phyloP scores from a whole-genome alignment of 2,888 invertebrate species.

The Orthosia cruda region DNA sequence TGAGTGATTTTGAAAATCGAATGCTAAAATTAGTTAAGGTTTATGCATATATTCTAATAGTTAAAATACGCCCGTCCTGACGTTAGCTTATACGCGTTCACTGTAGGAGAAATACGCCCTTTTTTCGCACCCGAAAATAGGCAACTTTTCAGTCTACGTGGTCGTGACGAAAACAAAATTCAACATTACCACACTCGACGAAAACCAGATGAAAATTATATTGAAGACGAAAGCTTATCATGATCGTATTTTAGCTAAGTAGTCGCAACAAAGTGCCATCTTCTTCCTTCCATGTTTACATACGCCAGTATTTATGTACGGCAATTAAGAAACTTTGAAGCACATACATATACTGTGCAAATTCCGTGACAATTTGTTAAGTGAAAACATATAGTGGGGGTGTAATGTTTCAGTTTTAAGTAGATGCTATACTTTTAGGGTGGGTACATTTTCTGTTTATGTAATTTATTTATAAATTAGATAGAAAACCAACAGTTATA shows the following conservation, averaged over 20 bases:
- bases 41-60: no score
- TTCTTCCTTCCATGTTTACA: constrained; percentile 57
- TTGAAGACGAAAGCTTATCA: constrained; percentile 46
- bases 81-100: no score
- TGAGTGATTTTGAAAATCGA: not conserved
- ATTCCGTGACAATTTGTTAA: constrained; percentile 59
- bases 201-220: constrained; percentile 37
- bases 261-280: constrained; percentile 52
- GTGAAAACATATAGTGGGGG: constrained; percentile 58
- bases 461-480: not conserved
- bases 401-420: constrained; percentile 57
- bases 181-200: constrained; percentile 11
- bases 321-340: constrained; percentile 65
- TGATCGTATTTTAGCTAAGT: constrained; percentile 57
- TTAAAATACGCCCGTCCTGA: no score
- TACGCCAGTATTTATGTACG: constrained; percentile 62
- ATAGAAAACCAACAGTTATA: no score
- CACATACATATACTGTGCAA: constrained; percentile 57
- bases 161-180: constrained; percentile 8
- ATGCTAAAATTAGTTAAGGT: no score
- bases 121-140: no score
- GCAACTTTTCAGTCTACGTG: no score
- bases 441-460: constrained; percentile 10
- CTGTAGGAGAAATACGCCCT: no score
- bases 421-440: constrained; percentile 27